Base-by-base conservation (phyloP, 2,797 vertebrate genomes). In the Myotis pilosus region DNA sequence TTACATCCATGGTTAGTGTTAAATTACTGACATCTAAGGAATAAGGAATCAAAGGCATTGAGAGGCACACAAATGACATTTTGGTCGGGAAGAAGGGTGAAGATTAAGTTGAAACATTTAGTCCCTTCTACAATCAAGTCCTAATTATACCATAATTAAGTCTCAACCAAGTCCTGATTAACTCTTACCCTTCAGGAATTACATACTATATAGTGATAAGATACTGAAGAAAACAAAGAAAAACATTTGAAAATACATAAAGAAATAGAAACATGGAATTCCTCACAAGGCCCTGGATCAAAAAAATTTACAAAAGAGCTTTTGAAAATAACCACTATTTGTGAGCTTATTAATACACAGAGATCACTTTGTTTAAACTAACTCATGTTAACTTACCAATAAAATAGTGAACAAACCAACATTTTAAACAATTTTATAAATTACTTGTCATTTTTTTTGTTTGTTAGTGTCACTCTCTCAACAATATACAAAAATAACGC, bases 401-500 rank as follows among this genome's bases (percentile, higher is more conserved):
- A 98, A 98, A 98, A 98, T 96, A 97, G 97, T 98, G 98, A 98
- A 98, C 97, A 98, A 98, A 98, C 96, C 97, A 98, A 98, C 96
- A 97, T 97, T 97, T 98, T 97, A 97, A 98, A 98, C 94, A 96
- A 97, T 98, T 97, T 97, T 98, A 98, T 98, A 98, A 98, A 98
- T 98, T 98, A 98, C 98, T 98, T 91, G 94, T 97, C 95, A 91
- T 96, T 97, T 95, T 89, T 89, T 97, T 66, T 81, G 55, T 62
- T 81, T 97, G 96, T 98, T 98, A 98, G 97, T 97, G 96, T 98
- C 98, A 98, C 97, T 98, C 97, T 98, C 93, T 84, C 96, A 98
- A 98, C 98, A 98, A 98, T 98, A 98, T 99, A 99, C 98, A 99
- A 99, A 99, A 99, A 99, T 99, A 99, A 98, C 98, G 98, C 98